A percentile compares a stretch with the other conserved stretches of the same genome.
phyloP scores from a whole-genome alignment of 2,797 vertebrate genomes.

The Oryzias dopingdopingensis region DNA sequence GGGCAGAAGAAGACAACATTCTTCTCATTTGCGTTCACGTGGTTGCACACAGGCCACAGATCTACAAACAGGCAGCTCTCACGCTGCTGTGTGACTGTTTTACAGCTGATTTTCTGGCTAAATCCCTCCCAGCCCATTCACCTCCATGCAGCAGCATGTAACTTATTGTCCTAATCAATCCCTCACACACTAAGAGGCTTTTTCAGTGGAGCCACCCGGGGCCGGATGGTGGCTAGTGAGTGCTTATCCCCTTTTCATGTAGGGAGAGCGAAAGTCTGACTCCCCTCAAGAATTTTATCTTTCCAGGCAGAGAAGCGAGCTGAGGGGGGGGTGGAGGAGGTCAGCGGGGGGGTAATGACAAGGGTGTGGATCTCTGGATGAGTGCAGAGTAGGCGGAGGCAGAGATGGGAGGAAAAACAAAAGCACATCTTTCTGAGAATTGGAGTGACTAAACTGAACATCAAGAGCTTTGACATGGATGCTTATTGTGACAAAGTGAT shows the following conservation, averaged over 20 bases:
- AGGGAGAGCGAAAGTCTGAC: conserved; percentile 24
- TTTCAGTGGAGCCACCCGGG: conserved; percentile 45
- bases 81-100: conserved; percentile 21
- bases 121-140: conserved; percentile 34
- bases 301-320: conserved; percentile 39
- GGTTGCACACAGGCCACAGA: conserved; percentile 19
- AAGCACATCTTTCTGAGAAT: neutral
- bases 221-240: conserved; percentile 29
- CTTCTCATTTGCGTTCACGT: conserved; percentile 11
- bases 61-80: conserved; percentile 2
- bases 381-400: conserved; percentile 3
- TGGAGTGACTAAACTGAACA: conserved; percentile 9
- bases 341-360: conserved; percentile 25
- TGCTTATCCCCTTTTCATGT: conserved; percentile 50
- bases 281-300: conserved; percentile 52
- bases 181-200: conserved; percentile 66
- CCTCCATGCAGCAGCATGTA: conserved; percentile 47
- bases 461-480: conserved; percentile 1
- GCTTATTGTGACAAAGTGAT: conserved; percentile 4
- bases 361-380: conserved; percentile 7
- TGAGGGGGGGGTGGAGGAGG: conserved; percentile 33
- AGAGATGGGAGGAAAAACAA: neutral
- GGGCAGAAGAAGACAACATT: neutral
- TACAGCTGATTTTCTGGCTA: conserved; percentile 49
- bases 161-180: conserved; percentile 65